Evolutionary conservation across 1,140 invertebrate genomes (phyloP), one percentile per base, ranked within the genome.

Genomic region (Pseudobourletiella spinata): DNA sequence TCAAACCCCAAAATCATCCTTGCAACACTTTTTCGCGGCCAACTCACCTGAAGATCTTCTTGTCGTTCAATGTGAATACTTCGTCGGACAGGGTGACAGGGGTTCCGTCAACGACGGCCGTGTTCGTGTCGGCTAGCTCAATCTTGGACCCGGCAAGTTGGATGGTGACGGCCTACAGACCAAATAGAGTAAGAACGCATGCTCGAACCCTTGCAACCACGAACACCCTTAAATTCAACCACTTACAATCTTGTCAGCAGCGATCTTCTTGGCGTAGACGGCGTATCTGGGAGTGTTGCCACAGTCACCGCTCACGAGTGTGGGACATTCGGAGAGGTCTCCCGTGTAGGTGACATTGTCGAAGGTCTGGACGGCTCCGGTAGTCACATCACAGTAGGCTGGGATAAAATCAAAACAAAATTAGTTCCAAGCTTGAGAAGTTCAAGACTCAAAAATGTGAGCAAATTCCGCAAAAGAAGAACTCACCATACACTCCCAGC

Each of bases 21-120:
- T 42, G 35, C 35, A 42, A 14, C 18, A 4, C 22, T 4, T 4
- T 42, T 2, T 11, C 4, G 8, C 44, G n/a, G n/a, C n/a, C n/a
- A n/a, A n/a, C n/a, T 43, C 51, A 68, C 63, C 67, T 67, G 68
- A 67, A 70, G 57, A 70, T 44, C 48, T 70, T 67, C 18, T 60
- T 44, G 18, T 70, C 68, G 22, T 67, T 64, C 25, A 54, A 25
- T 30, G 29, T 61, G 57, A 30, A 44, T 22, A 70, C 24, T 25
- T 61, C 57, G 2, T 70, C 68, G 29, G 59, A 28, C 1, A 66
- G 35, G 26, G 65, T 16, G n/a, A 57, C 43, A 11, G 30, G 26
- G 35, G 63, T 63, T 28, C 63, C 68, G 32, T 70, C 65, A 29
- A 70, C 55, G 22, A 24, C 50, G 16, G 50, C 68, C 15, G 54